Conservation (phyloP, 1,140 invertebrate genomes). For the Atta cephalotes region DNA sequence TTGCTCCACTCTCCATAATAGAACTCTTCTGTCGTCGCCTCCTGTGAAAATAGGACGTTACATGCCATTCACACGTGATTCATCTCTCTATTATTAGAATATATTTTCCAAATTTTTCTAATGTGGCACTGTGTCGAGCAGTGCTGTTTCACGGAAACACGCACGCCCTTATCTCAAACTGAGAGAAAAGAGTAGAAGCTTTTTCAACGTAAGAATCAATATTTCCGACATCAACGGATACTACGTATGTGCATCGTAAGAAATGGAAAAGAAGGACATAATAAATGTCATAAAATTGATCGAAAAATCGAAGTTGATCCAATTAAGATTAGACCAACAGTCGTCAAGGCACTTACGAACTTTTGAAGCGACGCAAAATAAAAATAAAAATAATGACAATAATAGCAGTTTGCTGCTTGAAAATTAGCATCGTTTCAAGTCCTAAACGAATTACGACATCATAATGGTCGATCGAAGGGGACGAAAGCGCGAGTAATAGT, state of each 20-base stretch:
- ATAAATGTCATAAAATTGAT: not conserved
- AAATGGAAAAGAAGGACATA: not conserved
- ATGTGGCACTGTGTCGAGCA: not conserved
- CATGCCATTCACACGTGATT: conserved; percentile 1
- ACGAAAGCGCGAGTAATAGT: not conserved
- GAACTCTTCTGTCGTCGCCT: conserved; percentile 96
- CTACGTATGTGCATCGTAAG: not conserved
- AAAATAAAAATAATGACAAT: not conserved
- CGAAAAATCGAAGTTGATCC: not conserved
- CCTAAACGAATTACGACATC: not conserved
- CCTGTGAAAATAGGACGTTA: conserved; percentile 86
- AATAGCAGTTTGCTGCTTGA: not conserved
- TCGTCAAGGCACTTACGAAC: too few species aligned
- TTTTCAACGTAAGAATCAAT: not conserved
- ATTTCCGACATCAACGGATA: conserved; percentile 1
- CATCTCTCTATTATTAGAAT: not conserved
- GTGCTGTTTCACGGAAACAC: not conserved
- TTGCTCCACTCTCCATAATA: conserved; percentile 95
- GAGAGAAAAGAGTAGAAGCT: not conserved
- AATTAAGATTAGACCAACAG: not conserved
- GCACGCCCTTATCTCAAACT: not conserved
- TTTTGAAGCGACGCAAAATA: not conserved
- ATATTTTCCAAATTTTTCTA: conserved; percentile 11
- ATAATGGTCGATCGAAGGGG: not conserved
- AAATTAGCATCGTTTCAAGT: not conserved